phyloP scores from a whole-genome alignment of 2,888 invertebrate species.

The Archips crataeganus region DNA sequence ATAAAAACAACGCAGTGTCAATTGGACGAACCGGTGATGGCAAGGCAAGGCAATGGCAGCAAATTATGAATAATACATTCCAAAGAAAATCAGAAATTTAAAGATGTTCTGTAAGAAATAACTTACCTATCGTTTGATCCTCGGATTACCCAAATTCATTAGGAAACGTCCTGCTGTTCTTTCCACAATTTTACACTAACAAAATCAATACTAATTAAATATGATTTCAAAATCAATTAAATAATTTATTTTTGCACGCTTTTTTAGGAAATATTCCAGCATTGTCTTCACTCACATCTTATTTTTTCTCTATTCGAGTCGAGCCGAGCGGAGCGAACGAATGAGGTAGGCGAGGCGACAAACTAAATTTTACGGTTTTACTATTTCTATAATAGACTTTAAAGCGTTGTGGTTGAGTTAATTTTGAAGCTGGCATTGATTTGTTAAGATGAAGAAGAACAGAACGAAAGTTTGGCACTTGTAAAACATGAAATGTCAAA shows the following conservation, averaged over 20 bases:
- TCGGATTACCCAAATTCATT: constrained; percentile 30
- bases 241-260: constrained; percentile 28
- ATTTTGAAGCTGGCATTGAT: background rate
- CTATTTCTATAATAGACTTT: background rate
- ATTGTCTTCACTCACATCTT: constrained; percentile 32
- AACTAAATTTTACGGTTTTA: background rate
- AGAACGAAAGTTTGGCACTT: background rate
- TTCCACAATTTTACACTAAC: constrained; percentile 25
- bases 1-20: constrained; percentile 43
- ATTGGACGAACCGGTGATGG: background rate
- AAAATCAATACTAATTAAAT: background rate
- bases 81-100: background rate
- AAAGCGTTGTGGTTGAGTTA: background rate
- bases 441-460: background rate
- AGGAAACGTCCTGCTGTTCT: constrained; percentile 8
- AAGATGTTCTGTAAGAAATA: background rate
- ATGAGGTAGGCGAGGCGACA: background rate
- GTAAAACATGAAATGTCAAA: background rate
- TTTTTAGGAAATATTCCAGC: constrained; percentile 27
- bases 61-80: constrained; percentile 1
- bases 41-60: background rate
- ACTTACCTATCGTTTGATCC: constrained; percentile 30
- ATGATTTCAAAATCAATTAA: background rate
- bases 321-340: background rate
- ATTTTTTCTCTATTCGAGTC: constrained; percentile 11